These are phyloP conservation scores for Onchidella celtica DNA, from an alignment of 2,888 invertebrate species.

Conservation along the genomic window DNA sequence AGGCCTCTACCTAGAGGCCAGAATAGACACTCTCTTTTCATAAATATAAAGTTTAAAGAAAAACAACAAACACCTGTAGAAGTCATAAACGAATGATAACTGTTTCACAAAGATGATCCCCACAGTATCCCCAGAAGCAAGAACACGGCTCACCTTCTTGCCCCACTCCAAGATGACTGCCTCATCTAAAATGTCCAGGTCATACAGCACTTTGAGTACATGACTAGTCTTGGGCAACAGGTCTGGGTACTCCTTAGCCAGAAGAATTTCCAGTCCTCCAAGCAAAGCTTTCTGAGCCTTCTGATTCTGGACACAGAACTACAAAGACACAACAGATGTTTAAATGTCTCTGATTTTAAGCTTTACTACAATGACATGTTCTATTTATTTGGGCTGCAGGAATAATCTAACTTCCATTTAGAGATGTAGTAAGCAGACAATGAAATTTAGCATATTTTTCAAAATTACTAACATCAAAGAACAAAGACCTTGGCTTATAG, in stretches of 20 bases:
- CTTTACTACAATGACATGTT: too few species aligned
- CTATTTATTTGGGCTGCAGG: too few species aligned
- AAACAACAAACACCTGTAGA: too few species aligned
- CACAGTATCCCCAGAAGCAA: too few species aligned
- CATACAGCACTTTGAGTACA: conserved; percentile 95
- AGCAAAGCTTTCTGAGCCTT: conserved; percentile 89
- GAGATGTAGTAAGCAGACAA: not conserved
- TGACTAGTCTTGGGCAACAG: conserved; percentile 94
- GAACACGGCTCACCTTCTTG: conserved; percentile 91
- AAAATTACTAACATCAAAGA: too few species aligned
- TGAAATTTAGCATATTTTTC: not conserved
- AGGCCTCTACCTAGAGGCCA: too few species aligned
- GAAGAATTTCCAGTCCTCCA: conserved; percentile 94
- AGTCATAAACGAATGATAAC: too few species aligned
- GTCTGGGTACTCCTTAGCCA: conserved; percentile 89
- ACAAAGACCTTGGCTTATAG: too few species aligned
- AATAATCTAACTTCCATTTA: too few species aligned
- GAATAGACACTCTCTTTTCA: too few species aligned
- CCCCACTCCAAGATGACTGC: conserved; percentile 97
- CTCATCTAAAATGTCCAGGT: conserved; percentile 96
- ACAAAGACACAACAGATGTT: conserved; percentile 43
- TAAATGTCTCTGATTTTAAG: not conserved
- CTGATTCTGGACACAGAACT: conserved; percentile 80
- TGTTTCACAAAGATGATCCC: too few species aligned
- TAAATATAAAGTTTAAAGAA: too few species aligned